A percentile compares a stretch with the other conserved stretches of the same genome.
Conservation (phyloP, 2,888 invertebrate species). For the Sympetrum striolatum region DNA sequence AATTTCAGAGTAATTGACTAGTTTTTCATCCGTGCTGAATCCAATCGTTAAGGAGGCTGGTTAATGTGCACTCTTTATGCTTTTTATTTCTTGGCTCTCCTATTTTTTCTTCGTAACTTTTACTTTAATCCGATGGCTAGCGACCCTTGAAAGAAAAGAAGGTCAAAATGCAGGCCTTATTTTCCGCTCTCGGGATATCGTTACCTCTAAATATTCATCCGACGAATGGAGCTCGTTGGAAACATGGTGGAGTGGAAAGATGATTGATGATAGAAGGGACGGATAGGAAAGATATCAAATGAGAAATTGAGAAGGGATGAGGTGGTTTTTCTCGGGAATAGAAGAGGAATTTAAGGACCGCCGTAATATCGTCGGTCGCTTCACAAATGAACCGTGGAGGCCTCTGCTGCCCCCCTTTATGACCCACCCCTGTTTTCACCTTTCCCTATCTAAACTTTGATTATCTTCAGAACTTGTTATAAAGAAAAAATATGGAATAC, state of each 20-base stretch:
- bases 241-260: not conserved
- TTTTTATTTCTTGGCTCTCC: no score
- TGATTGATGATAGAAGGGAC: not conserved
- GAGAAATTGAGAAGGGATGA: not conserved
- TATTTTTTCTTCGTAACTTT: no score
- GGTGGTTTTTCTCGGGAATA: not conserved
- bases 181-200: not conserved
- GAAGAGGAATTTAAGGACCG: not conserved
- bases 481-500: no score
- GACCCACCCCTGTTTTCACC: no score
- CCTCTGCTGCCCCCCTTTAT: not conserved
- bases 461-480: no score
- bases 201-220: not conserved
- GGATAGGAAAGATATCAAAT: not conserved
- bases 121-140: no score
- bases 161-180: not conserved
- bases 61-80: no score
- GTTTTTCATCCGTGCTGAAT: no score
- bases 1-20: no score
- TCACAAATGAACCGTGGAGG: constrained; percentile 7
- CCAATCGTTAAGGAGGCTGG: no score
- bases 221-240: not conserved
- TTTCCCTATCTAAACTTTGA: no score
- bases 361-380: not conserved
- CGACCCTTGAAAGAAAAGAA: not conserved